phyloP scores from a whole-genome alignment of 2,888 invertebrate species.

The Odontomyia ornata region DNA sequence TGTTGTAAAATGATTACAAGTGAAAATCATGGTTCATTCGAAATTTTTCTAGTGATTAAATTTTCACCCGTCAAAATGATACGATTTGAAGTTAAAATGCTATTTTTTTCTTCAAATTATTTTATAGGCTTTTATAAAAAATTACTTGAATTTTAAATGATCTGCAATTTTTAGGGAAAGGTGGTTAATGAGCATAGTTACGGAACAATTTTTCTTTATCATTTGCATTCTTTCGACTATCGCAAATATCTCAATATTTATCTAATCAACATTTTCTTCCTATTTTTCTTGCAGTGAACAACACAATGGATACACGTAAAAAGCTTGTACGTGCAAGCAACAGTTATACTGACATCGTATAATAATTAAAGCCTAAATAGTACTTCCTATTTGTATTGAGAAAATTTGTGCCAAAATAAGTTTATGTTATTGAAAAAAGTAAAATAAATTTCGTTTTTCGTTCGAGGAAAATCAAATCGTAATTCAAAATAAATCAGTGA shows the following conservation, averaged over 20 bases:
- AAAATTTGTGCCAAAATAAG: constrained; percentile 11
- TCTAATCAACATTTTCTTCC: neutral
- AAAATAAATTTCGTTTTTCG: neutral
- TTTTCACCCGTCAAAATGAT: neutral
- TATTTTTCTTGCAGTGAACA: neutral
- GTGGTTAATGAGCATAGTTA: neutral
- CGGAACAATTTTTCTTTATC: neutral
- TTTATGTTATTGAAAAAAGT: neutral
- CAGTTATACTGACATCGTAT: neutral
- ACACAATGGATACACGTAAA: neutral
- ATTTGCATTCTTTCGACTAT: neutral
- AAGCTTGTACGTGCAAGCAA: neutral
- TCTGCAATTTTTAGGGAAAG: neutral
- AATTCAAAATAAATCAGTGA: no score
- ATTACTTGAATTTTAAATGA: neutral
- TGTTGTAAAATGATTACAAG: neutral
- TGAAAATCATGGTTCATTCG: neutral
- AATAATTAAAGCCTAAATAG: neutral
- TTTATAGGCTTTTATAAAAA: neutral
- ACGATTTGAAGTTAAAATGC: neutral
- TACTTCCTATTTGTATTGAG: neutral
- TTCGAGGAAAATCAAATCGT: neutral
- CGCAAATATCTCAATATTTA: neutral
- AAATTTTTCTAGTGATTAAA: neutral
- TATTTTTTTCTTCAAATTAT: neutral